phyloP scores from a whole-genome alignment of 2,888 invertebrate species.

The Serrognathus titanus region DNA sequence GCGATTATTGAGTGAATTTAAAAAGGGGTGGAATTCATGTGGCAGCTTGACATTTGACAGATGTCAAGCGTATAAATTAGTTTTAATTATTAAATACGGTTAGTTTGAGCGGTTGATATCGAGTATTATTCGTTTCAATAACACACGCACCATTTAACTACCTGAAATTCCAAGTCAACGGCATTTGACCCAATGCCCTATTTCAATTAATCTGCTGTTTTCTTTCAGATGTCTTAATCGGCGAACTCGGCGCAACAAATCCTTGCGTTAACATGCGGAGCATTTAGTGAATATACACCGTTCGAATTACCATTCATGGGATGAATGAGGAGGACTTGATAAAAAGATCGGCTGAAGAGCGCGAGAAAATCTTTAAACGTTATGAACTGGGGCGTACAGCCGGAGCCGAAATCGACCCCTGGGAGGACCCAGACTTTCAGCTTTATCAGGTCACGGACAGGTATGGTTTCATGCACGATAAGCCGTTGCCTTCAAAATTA shows the following conservation, averaged over 20 bases:
- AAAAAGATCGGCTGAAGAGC: constrained; percentile 85
- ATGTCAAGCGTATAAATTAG: constrained; percentile 18
- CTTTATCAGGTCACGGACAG: constrained; percentile 49
- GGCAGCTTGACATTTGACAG: constrained; percentile 28
- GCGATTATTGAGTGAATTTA: background rate
- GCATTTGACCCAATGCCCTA: constrained; percentile 12
- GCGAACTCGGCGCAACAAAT: constrained; percentile 1
- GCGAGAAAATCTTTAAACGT: constrained; percentile 86
- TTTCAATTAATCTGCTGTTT: background rate
- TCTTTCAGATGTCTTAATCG: constrained; percentile 12
- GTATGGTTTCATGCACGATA: constrained; percentile 97
- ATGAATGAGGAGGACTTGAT: constrained; percentile 79
- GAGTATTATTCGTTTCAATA: background rate
- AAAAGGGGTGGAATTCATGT: constrained; percentile 21
- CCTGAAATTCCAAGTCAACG: background rate
- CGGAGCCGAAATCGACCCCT: constrained; percentile 87
- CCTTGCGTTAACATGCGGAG: constrained; percentile 28
- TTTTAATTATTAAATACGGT: constrained; percentile 7
- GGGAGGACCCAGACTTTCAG: constrained; percentile 95
- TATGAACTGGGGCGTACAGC: constrained; percentile 83
- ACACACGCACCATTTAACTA: background rate
- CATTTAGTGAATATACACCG: constrained; percentile 34
- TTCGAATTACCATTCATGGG: constrained; percentile 47
- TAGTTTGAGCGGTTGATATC: constrained; percentile 3
- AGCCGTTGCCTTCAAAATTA: constrained; percentile 73